Evolutionary conservation across 1,140 invertebrate genomes (phyloP).

Genomic region (Zophobas morio): DNA sequence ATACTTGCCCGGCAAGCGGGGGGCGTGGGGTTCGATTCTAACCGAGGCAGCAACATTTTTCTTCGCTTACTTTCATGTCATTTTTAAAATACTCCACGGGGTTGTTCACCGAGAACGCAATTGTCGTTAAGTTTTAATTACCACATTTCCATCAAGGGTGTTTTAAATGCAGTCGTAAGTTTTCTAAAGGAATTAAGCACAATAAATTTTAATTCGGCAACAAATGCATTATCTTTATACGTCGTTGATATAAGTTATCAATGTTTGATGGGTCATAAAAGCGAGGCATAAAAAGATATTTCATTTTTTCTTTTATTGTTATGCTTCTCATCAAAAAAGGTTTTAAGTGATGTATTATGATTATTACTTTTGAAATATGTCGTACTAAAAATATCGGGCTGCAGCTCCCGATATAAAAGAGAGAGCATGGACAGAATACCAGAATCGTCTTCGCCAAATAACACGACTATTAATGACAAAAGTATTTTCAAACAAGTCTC

Average conservation of each 20-base stretch:
- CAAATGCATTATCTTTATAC: conserved; percentile 32
- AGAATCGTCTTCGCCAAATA: no score
- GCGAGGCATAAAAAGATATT: conserved; percentile 19
- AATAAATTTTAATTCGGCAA: conserved; percentile 28
- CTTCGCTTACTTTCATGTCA: no score
- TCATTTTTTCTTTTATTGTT: conserved; percentile 36
- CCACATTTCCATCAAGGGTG: no score
- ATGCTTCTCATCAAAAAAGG: conserved; percentile 24
- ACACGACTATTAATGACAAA: no score
- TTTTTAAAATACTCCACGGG: no score
- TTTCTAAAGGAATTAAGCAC: conserved; percentile 11
- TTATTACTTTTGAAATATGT: conserved; percentile 7
- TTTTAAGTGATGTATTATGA: conserved; percentile 17
- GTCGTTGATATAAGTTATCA: conserved; percentile 23
- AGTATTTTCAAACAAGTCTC: neutral
- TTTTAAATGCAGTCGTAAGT: no score
- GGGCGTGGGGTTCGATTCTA: no score
- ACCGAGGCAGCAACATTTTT: no score
- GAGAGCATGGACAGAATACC: no score
- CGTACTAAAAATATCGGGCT: neutral
- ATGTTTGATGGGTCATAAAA: conserved; percentile 32
- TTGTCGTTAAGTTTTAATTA: neutral
- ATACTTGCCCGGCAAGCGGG: no score
- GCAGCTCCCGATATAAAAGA: no score
- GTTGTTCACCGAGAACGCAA: no score